Evolutionary conservation across 2,888 invertebrate genomes (phyloP), one percentile per base, ranked within the genome.

Genomic region (Dynastes tityus): DNA sequence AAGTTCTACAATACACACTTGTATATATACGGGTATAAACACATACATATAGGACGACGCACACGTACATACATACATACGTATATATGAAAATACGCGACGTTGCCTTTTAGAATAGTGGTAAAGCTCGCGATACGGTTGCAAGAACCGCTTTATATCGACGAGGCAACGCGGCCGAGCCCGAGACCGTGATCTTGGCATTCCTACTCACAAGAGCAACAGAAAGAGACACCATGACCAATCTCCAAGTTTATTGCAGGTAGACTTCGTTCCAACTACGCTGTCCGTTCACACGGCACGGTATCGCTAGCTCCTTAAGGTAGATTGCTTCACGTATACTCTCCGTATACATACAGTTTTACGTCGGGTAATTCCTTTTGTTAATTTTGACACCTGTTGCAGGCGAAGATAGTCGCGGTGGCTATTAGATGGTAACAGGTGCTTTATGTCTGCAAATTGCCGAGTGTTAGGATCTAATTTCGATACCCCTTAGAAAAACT

Each of bases 131-230:
- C 78, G 80, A 79, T 81, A 82, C 83, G 82, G 82, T 81, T 80
- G 80, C 78, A 81, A 80, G 82, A 82, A 83, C 83, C 82, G 83
- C 82, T 82, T 78, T 68, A 76, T 70, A 68, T 77, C 75, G 65
- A 81, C 70, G 78, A 77, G 85, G 85, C 86, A 87, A 86, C 86
- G 81, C 76, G 80, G 86, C 83, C 78, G 79, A 79, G 67, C 53
- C 76, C 71, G 79, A 83, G 85, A 85, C 87, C 87, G 85, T 87
- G 87, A 87, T 87, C 87, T 87, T 87, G 87, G 87, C 87, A 87
- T 87, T 87, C 86, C 85, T 81, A 82, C 81, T 81, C 81, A 78
- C 82, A 81, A 81, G 79, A 81, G 78, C 81, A 80, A 79, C 64
- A 79, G 79, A 77, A 79, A 76, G 78, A 74, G 77, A 82, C 76